A percentile compares a stretch with the other conserved stretches of the same genome.
Evolutionary conservation across 2,797 vertebrate species (phyloP).

Genomic region (Apogon hyalosoma): DNA sequence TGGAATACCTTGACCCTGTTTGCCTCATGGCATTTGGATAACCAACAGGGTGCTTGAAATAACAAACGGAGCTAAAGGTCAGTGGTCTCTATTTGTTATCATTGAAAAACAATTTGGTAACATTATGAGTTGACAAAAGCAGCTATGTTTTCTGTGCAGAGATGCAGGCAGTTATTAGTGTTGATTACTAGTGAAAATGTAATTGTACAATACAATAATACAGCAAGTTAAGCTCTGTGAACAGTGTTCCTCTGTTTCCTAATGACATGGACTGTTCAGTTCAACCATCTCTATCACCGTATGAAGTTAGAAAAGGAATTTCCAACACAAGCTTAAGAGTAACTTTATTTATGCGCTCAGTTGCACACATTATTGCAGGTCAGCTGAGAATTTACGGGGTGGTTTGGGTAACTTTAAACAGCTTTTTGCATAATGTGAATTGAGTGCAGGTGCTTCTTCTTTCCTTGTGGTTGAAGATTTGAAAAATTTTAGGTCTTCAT

Average conservation of each 20-base stretch:
- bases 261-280: neutral
- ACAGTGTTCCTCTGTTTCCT: neutral
- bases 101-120: neutral
- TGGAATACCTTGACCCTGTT: conserved; percentile 48
- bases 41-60: conserved; percentile 28
- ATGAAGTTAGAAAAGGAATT: conserved; percentile 21
- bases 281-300: neutral
- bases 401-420: neutral
- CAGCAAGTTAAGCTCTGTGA: neutral
- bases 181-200: neutral
- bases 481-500: no score
- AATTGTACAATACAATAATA: neutral
- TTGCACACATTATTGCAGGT: conserved; percentile 12
- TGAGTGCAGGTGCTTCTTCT: neutral
- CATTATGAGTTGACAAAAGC: neutral
- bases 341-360: conserved; percentile 8
- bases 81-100: conserved; percentile 52
- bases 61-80: conserved; percentile 65
- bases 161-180: neutral
- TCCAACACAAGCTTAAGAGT: conserved; percentile 3
- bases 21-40: conserved; percentile 50
- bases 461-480: no score
- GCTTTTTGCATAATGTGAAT: neutral
- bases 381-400: neutral
- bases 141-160: neutral